Evolutionary conservation across 2,113 vertebrate genomes (phyloP).

Genomic region (Phocoena sinus): DNA sequence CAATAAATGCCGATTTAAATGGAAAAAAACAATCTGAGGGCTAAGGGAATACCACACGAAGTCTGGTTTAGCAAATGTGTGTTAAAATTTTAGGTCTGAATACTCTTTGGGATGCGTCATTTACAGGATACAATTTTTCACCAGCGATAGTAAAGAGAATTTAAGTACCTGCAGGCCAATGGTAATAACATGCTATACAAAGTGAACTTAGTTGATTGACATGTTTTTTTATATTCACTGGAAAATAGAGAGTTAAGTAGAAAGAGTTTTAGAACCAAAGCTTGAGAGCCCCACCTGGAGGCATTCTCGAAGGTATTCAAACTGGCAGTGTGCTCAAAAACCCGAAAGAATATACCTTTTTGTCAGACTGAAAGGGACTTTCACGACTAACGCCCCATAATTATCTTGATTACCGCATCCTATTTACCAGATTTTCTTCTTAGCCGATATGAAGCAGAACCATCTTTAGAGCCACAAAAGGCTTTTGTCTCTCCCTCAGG

Average conservation of each 20-base stretch:
- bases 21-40: not conserved
- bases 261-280: not conserved
- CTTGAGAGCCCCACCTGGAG: no score
- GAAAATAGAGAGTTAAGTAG: not conserved
- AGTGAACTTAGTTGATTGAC: not conserved
- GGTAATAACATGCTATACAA: not conserved
- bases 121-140: not conserved
- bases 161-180: not conserved
- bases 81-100: not conserved
- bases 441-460: slow-evolving; percentile 84
- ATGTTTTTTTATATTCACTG: not conserved
- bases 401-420: not conserved
- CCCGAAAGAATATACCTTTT: not conserved
- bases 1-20: not conserved
- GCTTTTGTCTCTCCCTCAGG: slow-evolving; percentile 86
- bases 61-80: not conserved
- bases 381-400: not conserved
- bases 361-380: not conserved
- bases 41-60: not conserved
- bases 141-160: not conserved
- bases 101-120: not conserved
- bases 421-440: slow-evolving; percentile 92
- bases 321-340: not conserved
- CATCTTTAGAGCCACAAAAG: slow-evolving; percentile 83
- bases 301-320: not conserved